Evolutionary conservation across 2,797 vertebrate genomes (phyloP).

Genomic region (Chelmon rostratus): DNA sequence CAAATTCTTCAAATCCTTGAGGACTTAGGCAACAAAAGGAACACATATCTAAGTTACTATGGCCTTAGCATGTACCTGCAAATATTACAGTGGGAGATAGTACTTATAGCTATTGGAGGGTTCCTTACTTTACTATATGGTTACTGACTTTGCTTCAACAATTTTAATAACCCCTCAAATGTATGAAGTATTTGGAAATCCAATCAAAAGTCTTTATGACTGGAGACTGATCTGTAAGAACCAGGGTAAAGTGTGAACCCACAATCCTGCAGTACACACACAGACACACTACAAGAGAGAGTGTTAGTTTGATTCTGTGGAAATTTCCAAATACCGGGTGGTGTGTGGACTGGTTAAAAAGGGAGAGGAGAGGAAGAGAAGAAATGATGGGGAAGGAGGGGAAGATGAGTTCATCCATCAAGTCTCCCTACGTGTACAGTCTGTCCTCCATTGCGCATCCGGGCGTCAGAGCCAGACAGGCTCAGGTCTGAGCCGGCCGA

Average conservation of each 20-base stretch:
- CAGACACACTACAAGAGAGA: slow-evolving; percentile 45
- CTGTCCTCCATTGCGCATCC: slow-evolving; percentile 85
- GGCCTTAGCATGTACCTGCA: not conserved
- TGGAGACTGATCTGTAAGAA: slow-evolving; percentile 27
- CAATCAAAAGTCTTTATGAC: slow-evolving; percentile 37
- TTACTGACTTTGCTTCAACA: not conserved
- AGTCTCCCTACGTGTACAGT: slow-evolving; percentile 90
- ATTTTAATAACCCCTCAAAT: slow-evolving; percentile 48
- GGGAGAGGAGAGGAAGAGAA: slow-evolving; percentile 45
- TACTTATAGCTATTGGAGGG: too few relatives aligned
- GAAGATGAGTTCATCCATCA: slow-evolving; percentile 76
- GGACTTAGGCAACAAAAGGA: slow-evolving; percentile 13
- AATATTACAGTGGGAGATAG: not conserved
- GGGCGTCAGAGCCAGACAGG: slow-evolving; percentile 75
- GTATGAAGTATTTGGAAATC: slow-evolving; percentile 68
- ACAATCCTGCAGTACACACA: slow-evolving; percentile 51
- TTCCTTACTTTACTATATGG: not conserved
- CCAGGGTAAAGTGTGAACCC: slow-evolving; percentile 44
- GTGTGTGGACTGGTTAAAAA: slow-evolving; percentile 70
- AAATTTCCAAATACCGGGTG: slow-evolving; percentile 63
- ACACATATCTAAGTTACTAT: not conserved
- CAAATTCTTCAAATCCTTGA: slow-evolving; percentile 61
- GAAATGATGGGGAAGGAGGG: slow-evolving; percentile 57
- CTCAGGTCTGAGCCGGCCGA: slow-evolving; percentile 70
- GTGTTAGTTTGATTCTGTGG: slow-evolving; percentile 77